Evolutionary conservation across 2,888 invertebrate genomes (phyloP).

Genomic region (Melanostoma scalare): DNA sequence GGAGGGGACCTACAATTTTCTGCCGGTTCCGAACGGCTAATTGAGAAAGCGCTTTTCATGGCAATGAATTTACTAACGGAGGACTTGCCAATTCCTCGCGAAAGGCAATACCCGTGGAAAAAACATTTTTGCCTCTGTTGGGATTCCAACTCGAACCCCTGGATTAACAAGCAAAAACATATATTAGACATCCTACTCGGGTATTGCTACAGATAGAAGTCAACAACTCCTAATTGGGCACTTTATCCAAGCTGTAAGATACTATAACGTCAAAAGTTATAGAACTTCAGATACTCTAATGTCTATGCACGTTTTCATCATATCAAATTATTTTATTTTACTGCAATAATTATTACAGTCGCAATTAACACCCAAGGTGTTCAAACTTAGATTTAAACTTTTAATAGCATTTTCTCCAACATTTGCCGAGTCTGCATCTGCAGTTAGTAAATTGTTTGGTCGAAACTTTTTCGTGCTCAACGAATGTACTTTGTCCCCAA

Average conservation of each 20-base stretch:
- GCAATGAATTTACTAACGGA: too few species aligned
- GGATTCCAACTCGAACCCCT: too few species aligned
- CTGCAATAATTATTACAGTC: constrained; percentile 39
- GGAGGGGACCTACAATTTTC: too few species aligned
- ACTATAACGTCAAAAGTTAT: constrained; percentile 9
- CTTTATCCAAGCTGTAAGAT: neutral
- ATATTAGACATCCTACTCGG: too few species aligned
- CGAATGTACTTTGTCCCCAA: neutral
- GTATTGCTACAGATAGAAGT: too few species aligned
- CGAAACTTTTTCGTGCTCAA: constrained; percentile 41
- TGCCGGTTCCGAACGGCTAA: too few species aligned
- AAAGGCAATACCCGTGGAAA: too few species aligned
- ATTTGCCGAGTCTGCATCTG: neutral
- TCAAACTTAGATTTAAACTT: constrained; percentile 46
- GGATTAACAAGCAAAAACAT: too few species aligned
- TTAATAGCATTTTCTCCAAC: constrained; percentile 31
- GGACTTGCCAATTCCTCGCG: too few species aligned
- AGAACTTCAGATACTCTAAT: neutral
- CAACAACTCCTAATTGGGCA: too few species aligned
- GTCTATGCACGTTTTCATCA: constrained; percentile 14
- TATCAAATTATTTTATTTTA: constrained; percentile 49
- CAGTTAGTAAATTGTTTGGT: constrained; percentile 43
- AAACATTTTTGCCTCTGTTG: too few species aligned
- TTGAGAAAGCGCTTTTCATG: too few species aligned
- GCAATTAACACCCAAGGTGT: constrained; percentile 48